Evolutionary conservation across 2,113 vertebrate species (phyloP), one percentile per base, ranked within the genome.

Genomic region (Onychorhynchus coronatus): DNA sequence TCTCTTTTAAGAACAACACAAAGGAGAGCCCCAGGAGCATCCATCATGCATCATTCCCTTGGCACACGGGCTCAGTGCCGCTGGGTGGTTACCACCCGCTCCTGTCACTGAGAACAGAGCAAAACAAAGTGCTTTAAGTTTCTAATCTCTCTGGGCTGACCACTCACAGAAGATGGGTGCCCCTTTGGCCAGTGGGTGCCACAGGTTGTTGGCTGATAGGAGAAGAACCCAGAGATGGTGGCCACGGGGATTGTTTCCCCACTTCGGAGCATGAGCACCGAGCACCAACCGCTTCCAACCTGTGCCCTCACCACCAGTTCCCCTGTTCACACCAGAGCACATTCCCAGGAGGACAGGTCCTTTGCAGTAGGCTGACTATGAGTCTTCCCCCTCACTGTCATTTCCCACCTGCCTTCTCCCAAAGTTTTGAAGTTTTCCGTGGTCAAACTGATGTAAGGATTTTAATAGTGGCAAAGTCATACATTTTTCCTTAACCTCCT

Each of bases 21-120:
- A 65, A 52, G 27, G 22, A 80, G 22, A 85, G 12, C 25, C 28
- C 41, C 5, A 12, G 58, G 23, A 63, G 63, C 27, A 90, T 35
- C 61, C 8, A 41, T 65, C 39, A 25, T 1, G 2, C 27, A 39
- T 37, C 1, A 0, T 58, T 77, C 76, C 27, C 23, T 63, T 47
- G 20, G 62, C 8, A 14, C 58, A 53, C 2, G 0, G 4, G 13
- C 12, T 68, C 61, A 49, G 68, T 33, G 49, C 5, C 14, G 4
- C 19, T 18, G n/a, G 31, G 52, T 47, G 1, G 0, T 67, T 68
- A 59, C 71, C 24, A 67, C 41, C 47, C 42, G 14, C n/a, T 63
- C 66, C 63, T 52, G 84, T 41, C 35, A 50, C 55, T 0, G 4
- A 68, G 49, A 82, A 70, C 20, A 44, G 46, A 55, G 20, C 25